A percentile compares a stretch with the other conserved stretches of the same genome.
Evolutionary conservation across 2,888 invertebrate genomes (phyloP).

Genomic region (Hipparchia sbordonii): DNA sequence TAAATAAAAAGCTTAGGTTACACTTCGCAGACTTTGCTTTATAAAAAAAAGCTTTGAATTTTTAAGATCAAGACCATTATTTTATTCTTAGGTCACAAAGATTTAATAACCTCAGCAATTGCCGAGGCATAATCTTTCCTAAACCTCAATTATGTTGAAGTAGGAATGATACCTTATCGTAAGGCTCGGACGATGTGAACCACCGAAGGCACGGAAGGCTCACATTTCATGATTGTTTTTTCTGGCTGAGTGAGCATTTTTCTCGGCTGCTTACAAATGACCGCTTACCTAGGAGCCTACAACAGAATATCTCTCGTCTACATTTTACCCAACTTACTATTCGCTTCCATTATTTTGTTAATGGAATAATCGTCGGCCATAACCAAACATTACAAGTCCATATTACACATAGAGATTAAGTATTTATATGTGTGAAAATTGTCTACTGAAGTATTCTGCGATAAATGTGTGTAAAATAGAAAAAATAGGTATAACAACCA

Average conservation of each 20-base stretch:
- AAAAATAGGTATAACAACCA: too few species aligned
- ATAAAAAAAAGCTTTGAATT: neutral
- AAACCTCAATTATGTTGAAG: constrained; percentile 20
- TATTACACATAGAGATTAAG: constrained; percentile 36
- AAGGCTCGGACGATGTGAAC: constrained; percentile 19
- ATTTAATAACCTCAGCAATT: constrained; percentile 8
- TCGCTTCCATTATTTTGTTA: constrained; percentile 75
- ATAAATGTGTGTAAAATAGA: too few species aligned
- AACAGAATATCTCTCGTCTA: constrained; percentile 67
- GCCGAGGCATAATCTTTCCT: neutral
- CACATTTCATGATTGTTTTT: constrained; percentile 51
- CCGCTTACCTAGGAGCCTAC: constrained; percentile 60
- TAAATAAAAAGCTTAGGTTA: too few species aligned
- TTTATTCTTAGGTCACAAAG: constrained; percentile 1
- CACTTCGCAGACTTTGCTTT: too few species aligned
- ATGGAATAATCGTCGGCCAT: constrained; percentile 69
- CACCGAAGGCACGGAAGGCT: constrained; percentile 21
- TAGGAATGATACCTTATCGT: constrained; percentile 4
- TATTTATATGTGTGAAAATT: constrained; percentile 26
- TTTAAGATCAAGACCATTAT: neutral
- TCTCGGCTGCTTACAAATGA: constrained; percentile 77
- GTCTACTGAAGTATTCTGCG: too few species aligned
- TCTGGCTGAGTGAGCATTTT: constrained; percentile 74
- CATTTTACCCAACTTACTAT: constrained; percentile 66
- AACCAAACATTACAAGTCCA: constrained; percentile 67